Base-by-base conservation (phyloP, 2,797 vertebrate species). In the Sebastes hubbsi region DNA sequence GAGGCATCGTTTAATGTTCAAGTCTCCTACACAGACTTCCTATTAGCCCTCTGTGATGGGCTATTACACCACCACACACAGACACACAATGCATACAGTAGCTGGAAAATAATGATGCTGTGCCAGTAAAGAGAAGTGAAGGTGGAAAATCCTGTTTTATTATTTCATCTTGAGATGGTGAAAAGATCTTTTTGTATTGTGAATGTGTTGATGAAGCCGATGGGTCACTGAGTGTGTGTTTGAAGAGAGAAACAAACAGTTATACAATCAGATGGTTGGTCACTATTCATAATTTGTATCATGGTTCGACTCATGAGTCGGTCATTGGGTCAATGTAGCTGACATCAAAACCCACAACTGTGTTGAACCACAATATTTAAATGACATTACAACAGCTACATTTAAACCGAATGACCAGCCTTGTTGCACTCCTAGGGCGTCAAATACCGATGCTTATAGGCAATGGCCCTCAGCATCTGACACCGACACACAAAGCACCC, bases 1-100 rank as follows among this genome's bases (percentile, higher is more conserved):
- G 20, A 68, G 54, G 61, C 46, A 46, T 74, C 65, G 59, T 82
- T 75, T 81, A 75, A 77, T 78, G 69, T 79, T 80, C 59, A 64
- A 74, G 1, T 75, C 66, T 65, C 32, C 75, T 42, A 29, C 32
- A 60, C 62, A 25, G 58, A 62, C 72, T 56, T 73, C 14, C 69
- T 71, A 20, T 84, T 55, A 77, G 60, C 30, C 42, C 24, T 61
- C 55, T 46, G 55, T 60, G 75, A 77, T 75, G 69, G 38, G 46
- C 52, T 59, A 25, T 86, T 71, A 71, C 29, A n/a, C 20, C 49
- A 52, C 10, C 49, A 52, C 10, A 58, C 27, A 30, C 38, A n/a
- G 61, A 74, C 71, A 69, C 55, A 60, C 72, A 77, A 49, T 6
- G 11, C 7, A 24, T 20, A 67, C 42, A 54, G 42, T 38, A 18